phyloP scores from a whole-genome alignment of 2,888 invertebrate species.

The Drosophila greeni region DNA sequence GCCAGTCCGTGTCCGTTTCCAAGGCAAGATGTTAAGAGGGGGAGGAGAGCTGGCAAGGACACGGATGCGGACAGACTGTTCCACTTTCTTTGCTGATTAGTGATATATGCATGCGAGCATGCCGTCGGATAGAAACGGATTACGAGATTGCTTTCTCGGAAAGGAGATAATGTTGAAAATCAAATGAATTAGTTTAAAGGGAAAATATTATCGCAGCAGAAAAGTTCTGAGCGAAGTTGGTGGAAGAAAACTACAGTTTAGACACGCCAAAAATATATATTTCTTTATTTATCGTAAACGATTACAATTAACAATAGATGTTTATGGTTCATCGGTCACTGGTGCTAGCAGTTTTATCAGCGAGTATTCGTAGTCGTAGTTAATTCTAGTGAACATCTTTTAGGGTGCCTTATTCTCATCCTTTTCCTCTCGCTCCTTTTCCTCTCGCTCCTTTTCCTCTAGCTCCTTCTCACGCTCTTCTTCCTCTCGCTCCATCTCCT shows the following conservation, averaged over 20 bases:
- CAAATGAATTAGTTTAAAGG: constrained; percentile 4
- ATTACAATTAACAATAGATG: constrained; percentile 7
- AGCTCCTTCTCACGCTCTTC: too few relatives aligned
- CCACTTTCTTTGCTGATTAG: constrained; percentile 40
- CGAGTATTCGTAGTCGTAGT: constrained; percentile 44
- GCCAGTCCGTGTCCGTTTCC: constrained; percentile 41
- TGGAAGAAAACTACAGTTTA: not conserved
- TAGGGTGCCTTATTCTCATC: constrained; percentile 17
- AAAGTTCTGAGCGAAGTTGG: not conserved
- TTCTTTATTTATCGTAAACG: constrained; percentile 3
- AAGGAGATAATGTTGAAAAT: constrained; percentile 7
- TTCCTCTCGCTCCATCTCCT: not conserved
- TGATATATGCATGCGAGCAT: constrained; percentile 22
- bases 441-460: not conserved
- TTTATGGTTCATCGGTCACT: constrained; percentile 5
- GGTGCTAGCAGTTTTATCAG: constrained; percentile 32
- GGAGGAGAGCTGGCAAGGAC: constrained; percentile 7
- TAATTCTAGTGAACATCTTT: constrained; percentile 56
- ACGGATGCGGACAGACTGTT: constrained; percentile 13
- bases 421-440: not conserved
- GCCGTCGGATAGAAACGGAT: constrained; percentile 10
- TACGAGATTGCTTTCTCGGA: constrained; percentile 6
- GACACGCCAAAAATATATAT: not conserved
- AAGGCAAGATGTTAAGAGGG: constrained; percentile 20
- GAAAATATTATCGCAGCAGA: not conserved